phyloP scores from a whole-genome alignment of 37 sponge, comb jelly and placozoan genomes.

The Oscarella lobularis region DNA sequence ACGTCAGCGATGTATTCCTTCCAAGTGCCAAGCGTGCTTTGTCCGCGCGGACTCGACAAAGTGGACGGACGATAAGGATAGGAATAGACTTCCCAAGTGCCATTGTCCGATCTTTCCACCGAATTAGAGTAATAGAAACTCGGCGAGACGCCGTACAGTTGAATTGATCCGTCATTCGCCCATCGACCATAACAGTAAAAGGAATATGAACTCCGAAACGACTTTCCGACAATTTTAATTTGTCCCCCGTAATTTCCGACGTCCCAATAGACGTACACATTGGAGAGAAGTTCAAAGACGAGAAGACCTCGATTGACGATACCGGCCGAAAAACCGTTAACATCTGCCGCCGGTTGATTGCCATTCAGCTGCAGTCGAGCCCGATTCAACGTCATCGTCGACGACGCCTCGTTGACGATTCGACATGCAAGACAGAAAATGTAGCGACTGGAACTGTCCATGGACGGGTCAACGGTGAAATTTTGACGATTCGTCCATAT shows the following conservation, averaged over 20 bases:
- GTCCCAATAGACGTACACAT: background rate
- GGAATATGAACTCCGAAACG: background rate
- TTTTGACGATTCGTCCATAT: background rate
- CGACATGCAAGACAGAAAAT: background rate
- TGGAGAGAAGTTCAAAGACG: background rate
- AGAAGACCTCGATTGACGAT: constrained; percentile 3
- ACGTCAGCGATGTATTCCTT: background rate
- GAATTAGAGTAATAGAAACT: too few species aligned
- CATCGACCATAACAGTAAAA: background rate
- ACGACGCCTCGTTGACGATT: background rate
- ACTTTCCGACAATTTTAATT: background rate
- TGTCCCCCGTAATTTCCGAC: background rate
- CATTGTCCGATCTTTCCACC: too few species aligned
- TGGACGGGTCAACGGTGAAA: background rate
- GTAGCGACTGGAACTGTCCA: background rate
- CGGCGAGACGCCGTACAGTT: background rate
- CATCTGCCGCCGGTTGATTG: background rate
- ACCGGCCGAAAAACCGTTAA: background rate
- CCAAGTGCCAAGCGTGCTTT: background rate
- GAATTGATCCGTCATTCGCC: background rate
- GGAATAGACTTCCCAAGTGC: background rate
- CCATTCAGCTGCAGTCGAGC: background rate
- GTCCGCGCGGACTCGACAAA: background rate
- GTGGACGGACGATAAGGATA: background rate
- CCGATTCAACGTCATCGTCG: background rate